Evolutionary conservation across 2,888 invertebrate species (phyloP), one percentile per base, ranked within the genome.

Genomic region (Drosophila paranaensis): DNA sequence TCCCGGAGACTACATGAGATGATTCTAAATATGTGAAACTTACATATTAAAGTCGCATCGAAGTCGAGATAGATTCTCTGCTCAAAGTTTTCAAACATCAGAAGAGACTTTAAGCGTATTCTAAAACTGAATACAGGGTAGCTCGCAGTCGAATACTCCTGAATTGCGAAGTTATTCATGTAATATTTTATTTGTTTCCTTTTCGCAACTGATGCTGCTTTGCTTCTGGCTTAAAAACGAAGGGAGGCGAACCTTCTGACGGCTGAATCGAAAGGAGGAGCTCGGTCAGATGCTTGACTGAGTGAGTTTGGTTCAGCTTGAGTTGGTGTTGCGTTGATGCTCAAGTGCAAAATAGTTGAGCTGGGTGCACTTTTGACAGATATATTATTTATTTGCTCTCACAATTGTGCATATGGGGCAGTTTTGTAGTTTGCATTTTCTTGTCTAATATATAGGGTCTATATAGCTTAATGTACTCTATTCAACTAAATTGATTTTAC

Each of bases 171-270:
- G n/a, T 50, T 50, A 11, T 33, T 16, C 33, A 30, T 16, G 50
- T 16, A 16, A 33, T 33, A 50, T 50, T 33, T 72, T 62, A 46
- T 46, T 56, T 77, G 57, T 9, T n/a, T 30, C 8, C 39, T 43
- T 42, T 13, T 35, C 30, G 42, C 25, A 35, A 46, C 11, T 67
- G 60, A 37, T 43, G 37, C 33, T 48, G 58, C 50, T 80, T 54
- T 73, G 51, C 60, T 65, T 45, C 6, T 43, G 40, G 16, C 40
- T 58, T 55, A 4, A 39, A 45, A 45, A n/a, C 16, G 37, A 58
- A 25, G 11, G 37, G 33, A 60, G 14, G 8, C 27, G 25, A 10
- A 51, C 10, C 51, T 46, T 33, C 30, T 6, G 27, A 33, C 30
- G 30, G 30, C 8, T 33, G 30, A 40, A 40, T 16, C 25, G 33